Percentiles rank a stretch among this genome's conserved stretches.
Evolutionary conservation across 1,140 invertebrate species (phyloP).

Genomic region (Rhagoletis pomonella): DNA sequence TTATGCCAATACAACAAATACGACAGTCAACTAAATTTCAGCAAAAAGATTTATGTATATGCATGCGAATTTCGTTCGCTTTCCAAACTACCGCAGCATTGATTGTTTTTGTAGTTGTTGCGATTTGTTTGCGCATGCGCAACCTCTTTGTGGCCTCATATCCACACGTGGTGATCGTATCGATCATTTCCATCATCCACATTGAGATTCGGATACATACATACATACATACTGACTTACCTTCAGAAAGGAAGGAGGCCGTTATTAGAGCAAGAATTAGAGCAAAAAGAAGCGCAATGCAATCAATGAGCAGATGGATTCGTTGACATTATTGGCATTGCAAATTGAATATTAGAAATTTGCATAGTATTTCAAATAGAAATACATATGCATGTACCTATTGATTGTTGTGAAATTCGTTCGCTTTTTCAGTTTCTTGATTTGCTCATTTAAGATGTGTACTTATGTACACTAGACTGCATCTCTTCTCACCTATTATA

Average conservation of each 20-base stretch:
- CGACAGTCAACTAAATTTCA: not conserved
- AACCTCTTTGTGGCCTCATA: slow-evolving; percentile 34
- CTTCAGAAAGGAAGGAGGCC: not conserved
- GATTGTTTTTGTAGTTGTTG: not conserved
- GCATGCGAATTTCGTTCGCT: slow-evolving; percentile 22
- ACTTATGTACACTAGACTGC: too few relatives aligned
- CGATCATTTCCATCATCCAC: not conserved
- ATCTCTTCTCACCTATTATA: too few relatives aligned
- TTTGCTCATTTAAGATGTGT: not conserved
- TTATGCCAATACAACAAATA: too few relatives aligned
- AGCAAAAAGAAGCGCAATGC: not conserved
- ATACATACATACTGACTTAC: not conserved
- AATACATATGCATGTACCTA: not conserved
- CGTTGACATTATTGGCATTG: not conserved
- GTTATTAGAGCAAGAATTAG: not conserved
- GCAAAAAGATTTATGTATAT: slow-evolving; percentile 42
- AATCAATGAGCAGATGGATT: not conserved
- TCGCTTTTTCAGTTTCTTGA: not conserved
- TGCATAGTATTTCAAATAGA: not conserved
- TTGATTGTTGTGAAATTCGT: slow-evolving; percentile 18
- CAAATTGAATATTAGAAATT: slow-evolving; percentile 16
- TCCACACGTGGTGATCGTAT: slow-evolving; percentile 27
- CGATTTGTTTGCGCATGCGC: slow-evolving; percentile 12
- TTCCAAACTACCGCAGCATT: not conserved
- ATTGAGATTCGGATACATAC: too few relatives aligned